Evolutionary conservation across 2,113 vertebrate species (phyloP), one percentile per base, ranked within the genome.

Genomic region (Aleadryas rufinucha): DNA sequence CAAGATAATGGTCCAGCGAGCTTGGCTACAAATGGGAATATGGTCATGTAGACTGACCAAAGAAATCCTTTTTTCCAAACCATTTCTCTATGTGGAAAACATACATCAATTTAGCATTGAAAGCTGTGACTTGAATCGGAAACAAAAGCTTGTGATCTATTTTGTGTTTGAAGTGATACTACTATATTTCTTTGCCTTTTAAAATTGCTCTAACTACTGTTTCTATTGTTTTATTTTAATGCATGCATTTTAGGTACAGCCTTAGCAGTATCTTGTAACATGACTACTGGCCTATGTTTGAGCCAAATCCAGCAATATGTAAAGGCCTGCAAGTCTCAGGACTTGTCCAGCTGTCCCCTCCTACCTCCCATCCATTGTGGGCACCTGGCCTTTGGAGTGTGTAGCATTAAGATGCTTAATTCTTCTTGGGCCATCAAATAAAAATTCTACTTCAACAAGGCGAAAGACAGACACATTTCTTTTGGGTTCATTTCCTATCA

Each of bases 341-440:
- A 15, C 35, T 39, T 24, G 26, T 57, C 23, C 47, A 68, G 1
- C 5, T 70, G 33, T 42, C 9, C 37, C n/a, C n/a, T 60, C 52
- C 63, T 28, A 17, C 22, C 35, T 77, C 65, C 47, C 5, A 39
- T 2, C 35, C 18, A 8, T 7, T 70, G 54, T 22, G 35, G 18
- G 10, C 21, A 74, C n/a, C 8, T 27, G 49, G 33, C 31, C n/a
- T 61, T 65, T 24, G 33, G 7, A 84, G 13, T 0, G 0, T 22
- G 24, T 6, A 42, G 64, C 26, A 8, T 6, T 16, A 45, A 74
- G 24, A 53, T 28, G 4, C 26, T 70, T 70, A 70, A 56, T 44
- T 84, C 35, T 65, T 57, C 4, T 6, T 78, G 23, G 24, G 28
- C 18, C 42, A 72, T 44, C 41, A 81, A 41, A 89, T 65, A 35